phyloP scores from a whole-genome alignment of 2,888 invertebrate genomes.

The Podotricha telesiphe region DNA sequence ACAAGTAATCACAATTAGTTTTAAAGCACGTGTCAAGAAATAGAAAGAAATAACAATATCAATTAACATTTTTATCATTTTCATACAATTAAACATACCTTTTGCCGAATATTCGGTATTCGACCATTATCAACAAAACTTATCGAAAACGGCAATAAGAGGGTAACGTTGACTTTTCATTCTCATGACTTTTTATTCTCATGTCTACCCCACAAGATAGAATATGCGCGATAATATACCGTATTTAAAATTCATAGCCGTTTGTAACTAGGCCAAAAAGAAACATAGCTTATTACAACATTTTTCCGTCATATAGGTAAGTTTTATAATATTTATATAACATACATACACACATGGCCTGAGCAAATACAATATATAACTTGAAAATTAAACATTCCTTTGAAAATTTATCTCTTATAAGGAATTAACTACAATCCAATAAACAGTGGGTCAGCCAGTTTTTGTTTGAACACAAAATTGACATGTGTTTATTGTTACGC shows the following conservation, averaged over 20 bases:
- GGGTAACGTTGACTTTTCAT: no score
- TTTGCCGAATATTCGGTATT: no score
- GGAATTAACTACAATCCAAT: slow-evolving; percentile 23
- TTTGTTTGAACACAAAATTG: slow-evolving; percentile 48
- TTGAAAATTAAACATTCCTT: not conserved
- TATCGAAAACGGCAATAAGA: no score
- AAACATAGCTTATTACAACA: not conserved
- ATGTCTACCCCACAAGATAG: no score
- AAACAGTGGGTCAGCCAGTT: slow-evolving; percentile 57
- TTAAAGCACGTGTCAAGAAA: no score
- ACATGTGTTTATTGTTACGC: slow-evolving; percentile 22
- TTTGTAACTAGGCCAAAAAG: not conserved
- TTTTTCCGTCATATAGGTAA: not conserved
- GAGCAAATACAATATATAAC: not conserved
- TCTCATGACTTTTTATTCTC: no score
- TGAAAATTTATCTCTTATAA: not conserved
- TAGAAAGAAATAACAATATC: no score
- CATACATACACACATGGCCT: not conserved
- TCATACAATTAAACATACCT: no score
- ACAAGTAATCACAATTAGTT: no score
- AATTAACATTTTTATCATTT: no score
- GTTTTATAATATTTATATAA: not conserved
- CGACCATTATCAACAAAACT: no score
- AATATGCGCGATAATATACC: no score
- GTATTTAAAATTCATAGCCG: not conserved